Conservation (phyloP, 2,888 invertebrate species). For the Harpalus rubripes region DNA sequence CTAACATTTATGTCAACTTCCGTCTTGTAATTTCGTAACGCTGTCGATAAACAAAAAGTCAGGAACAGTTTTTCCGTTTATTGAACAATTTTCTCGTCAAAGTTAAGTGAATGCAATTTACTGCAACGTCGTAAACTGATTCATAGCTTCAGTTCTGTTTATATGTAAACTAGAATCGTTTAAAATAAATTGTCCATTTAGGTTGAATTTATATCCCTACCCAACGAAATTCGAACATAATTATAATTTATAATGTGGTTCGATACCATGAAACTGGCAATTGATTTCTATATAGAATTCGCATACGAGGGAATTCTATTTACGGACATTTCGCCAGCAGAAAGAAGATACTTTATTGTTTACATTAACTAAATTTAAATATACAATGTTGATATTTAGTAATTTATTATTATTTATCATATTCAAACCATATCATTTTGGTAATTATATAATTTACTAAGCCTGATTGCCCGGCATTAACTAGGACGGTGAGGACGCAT, state of each 20-base stretch:
- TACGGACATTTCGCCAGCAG: background rate
- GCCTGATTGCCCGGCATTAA: no score
- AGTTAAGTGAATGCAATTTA: constrained; percentile 15
- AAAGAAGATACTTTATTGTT: background rate
- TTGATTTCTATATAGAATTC: background rate
- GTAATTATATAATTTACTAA: no score
- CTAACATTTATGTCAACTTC: background rate
- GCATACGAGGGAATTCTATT: background rate
- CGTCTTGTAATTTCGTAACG: background rate
- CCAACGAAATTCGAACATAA: constrained; percentile 13
- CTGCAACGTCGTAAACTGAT: constrained; percentile 16
- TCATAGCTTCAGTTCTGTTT: constrained; percentile 20
- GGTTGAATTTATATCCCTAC: constrained; percentile 22
- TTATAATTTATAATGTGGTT: constrained; percentile 38
- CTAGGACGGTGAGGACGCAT: no score
- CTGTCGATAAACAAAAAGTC: background rate
- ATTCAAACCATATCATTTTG: no score
- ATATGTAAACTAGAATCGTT: constrained; percentile 27
- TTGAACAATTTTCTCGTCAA: constrained; percentile 2
- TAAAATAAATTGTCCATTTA: constrained; percentile 32
- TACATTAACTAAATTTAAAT: background rate
- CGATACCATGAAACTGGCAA: background rate
- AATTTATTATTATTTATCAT: no score
- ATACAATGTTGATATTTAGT: no score
- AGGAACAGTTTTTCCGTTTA: constrained; percentile 7